Percentiles rank a stretch among this genome's conserved stretches.
Conservation (phyloP, 2,888 invertebrate species). For the Corythucha ciliata region DNA sequence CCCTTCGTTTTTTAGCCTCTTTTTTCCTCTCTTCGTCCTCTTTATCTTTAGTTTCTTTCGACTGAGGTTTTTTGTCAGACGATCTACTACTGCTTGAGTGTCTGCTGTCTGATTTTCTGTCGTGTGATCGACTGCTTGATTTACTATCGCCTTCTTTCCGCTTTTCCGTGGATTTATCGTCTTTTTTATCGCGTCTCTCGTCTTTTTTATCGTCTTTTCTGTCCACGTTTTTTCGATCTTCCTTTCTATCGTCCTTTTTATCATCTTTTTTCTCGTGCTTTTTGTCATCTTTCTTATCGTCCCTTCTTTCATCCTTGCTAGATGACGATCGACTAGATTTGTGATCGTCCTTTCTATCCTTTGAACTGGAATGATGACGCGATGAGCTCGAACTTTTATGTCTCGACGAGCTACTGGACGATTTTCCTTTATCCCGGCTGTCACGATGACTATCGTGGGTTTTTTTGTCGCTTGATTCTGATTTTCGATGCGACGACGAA, state of each 20-base stretch:
- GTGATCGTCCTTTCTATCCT: neutral
- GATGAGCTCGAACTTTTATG: neutral
- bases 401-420: neutral
- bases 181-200: conserved; percentile 22
- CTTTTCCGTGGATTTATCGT: conserved; percentile 43
- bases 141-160: conserved; percentile 43
- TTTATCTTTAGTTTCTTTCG: conserved; percentile 45
- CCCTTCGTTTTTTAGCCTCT: conserved; percentile 28
- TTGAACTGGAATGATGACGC: neutral
- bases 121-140: conserved; percentile 44
- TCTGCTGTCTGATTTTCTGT: conserved; percentile 15
- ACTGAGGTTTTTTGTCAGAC: conserved; percentile 34
- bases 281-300: conserved; percentile 16
- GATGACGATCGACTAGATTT: neutral
- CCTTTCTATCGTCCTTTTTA: conserved; percentile 15
- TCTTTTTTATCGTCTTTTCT: conserved; percentile 18
- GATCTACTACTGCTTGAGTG: conserved; percentile 10
- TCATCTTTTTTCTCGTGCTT: conserved; percentile 21
- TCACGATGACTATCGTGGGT: neutral
- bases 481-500: neutral
- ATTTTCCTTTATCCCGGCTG: no score
- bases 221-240: conserved; percentile 33
- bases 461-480: conserved; percentile 1
- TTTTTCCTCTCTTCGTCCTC: conserved; percentile 40
- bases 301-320: conserved; percentile 14